Evolutionary conservation across 2,888 invertebrate genomes (phyloP).

Genomic region (Tupiocoris notatus): DNA sequence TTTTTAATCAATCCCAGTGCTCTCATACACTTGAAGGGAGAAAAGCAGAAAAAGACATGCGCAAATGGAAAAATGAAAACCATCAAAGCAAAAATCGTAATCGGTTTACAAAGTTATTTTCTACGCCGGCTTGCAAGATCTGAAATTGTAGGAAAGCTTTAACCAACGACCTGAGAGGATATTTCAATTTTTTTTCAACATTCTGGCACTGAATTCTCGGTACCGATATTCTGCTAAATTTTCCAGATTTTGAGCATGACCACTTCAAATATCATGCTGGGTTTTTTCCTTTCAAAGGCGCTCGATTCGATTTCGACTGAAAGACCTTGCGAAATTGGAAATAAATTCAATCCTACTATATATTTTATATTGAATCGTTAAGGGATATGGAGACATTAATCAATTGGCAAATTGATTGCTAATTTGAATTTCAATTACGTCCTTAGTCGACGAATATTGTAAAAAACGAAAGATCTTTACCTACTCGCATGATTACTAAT

Average conservation of each 20-base stretch:
- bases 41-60: neutral
- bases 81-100: constrained; percentile 7
- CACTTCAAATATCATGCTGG: too few relatives aligned
- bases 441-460: too few relatives aligned
- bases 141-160: neutral
- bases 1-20: constrained; percentile 34
- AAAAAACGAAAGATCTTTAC: too few relatives aligned
- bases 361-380: too few relatives aligned
- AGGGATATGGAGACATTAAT: too few relatives aligned
- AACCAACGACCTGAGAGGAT: neutral
- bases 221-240: neutral
- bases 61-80: neutral
- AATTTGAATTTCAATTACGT: too few relatives aligned
- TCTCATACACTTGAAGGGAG: neutral
- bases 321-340: too few relatives aligned
- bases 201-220: neutral
- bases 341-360: too few relatives aligned
- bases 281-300: too few relatives aligned
- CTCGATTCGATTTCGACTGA: too few relatives aligned
- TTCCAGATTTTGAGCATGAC: neutral
- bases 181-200: neutral
- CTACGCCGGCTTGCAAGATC: neutral
- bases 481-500: neutral
- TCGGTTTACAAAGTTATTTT: constrained; percentile 28
- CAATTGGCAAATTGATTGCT: too few relatives aligned